These are phyloP conservation scores for Drosophila aldrichi DNA, from an alignment of 2,888 invertebrate genomes.

Conservation along the genomic window DNA sequence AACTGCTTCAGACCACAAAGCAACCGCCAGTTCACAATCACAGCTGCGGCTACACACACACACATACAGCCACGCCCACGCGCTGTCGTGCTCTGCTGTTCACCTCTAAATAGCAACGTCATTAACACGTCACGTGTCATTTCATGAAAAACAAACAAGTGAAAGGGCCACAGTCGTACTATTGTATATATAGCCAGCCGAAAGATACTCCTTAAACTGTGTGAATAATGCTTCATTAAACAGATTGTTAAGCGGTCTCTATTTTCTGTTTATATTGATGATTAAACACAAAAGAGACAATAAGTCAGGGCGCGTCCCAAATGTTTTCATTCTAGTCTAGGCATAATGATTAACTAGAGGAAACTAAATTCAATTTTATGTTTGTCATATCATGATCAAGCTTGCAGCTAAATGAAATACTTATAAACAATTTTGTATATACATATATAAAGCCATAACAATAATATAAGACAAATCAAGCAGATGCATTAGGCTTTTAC, in stretches of 20 bases:
- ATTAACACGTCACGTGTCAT: constrained; percentile 49
- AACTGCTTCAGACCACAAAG: constrained; percentile 40
- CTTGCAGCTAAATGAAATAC: not conserved
- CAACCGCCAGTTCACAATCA: constrained; percentile 22
- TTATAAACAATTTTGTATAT: not conserved
- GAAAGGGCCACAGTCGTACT: not conserved
- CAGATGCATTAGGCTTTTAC: not conserved
- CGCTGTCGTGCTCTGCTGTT: constrained; percentile 1
- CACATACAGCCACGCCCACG: not conserved
- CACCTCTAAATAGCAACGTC: constrained; percentile 41
- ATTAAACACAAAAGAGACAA: not conserved
- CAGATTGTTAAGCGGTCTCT: not conserved
- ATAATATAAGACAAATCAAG: not conserved
- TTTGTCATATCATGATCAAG: not conserved
- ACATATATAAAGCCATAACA: not conserved
- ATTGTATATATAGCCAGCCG: not conserved
- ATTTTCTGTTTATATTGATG: not conserved
- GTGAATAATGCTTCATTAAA: no score
- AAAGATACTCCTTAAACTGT: not conserved
- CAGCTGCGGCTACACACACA: constrained; percentile 8
- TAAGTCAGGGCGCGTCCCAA: not conserved
- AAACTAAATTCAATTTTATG: not conserved
- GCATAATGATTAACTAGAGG: not conserved
- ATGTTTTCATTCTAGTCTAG: not conserved
- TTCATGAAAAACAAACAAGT: constrained; percentile 8